Evolutionary conservation across 1,140 invertebrate genomes (phyloP).

Genomic region (fruit fly (Drosophila melanogaster)): Release_6_plus_ISO1_MT NT_033779.5:11674001-11674500

Average conservation of each 20-base stretch:
- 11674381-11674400: neutral
- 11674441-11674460: constrained; percentile 28
- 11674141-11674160: constrained; percentile 32
- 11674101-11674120: constrained; percentile 81
- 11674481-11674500: constrained; percentile 42
- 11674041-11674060: constrained; percentile 70
- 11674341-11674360: constrained; percentile 7
- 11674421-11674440: constrained; percentile 14
- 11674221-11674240: constrained; percentile 24
- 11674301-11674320: constrained; percentile 50
- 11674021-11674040: constrained; percentile 48
- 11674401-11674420: constrained; percentile 19
- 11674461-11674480: constrained; percentile 8
- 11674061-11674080: constrained; percentile 74
- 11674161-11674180: constrained; percentile 70
- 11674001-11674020: constrained; percentile 52
- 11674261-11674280: constrained; percentile 70
- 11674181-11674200: constrained; percentile 48
- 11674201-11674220: constrained; percentile 38
- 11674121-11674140: constrained; percentile 74
- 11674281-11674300: constrained; percentile 62
- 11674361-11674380: constrained; percentile 9
- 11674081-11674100: constrained; percentile 75
- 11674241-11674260: constrained; percentile 43
- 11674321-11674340: constrained; percentile 20